Conservation (phyloP, 2,797 vertebrate species). For the Amblyopsis hoosieri region DNA sequence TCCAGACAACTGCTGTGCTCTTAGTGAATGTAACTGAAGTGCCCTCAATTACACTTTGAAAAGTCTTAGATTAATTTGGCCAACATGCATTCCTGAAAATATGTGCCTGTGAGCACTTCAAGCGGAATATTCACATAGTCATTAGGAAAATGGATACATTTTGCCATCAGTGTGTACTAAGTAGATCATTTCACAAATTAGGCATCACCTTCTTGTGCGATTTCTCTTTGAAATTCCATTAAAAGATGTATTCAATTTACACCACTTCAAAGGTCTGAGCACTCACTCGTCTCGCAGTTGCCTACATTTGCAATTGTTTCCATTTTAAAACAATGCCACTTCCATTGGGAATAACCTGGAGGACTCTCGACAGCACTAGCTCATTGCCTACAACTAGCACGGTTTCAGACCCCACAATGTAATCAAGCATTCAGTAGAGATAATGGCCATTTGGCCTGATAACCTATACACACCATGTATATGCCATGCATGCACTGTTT, state of each 20-base stretch:
- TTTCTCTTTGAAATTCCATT: conserved; percentile 66
- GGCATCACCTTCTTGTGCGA: conserved; percentile 51
- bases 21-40: conserved; percentile 63
- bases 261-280: conserved; percentile 49
- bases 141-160: conserved; percentile 63
- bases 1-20: conserved; percentile 29
- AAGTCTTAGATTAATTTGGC: conserved; percentile 49
- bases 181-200: conserved; percentile 62
- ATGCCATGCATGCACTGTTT: conserved; percentile 52
- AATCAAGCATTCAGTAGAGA: too few species aligned
- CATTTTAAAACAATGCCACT: conserved; percentile 53
- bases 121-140: conserved; percentile 51
- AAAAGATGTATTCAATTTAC: conserved; percentile 53
- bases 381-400: conserved; percentile 18
- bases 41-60: conserved; percentile 59
- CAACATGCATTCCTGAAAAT: conserved; percentile 47
- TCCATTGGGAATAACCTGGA: conserved; percentile 36
- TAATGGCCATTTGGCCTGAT: too few species aligned
- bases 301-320: conserved; percentile 40
- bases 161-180: conserved; percentile 63
- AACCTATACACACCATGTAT: conserved; percentile 8
- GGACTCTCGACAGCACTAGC: conserved; percentile 56
- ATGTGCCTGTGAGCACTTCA: conserved; percentile 43
- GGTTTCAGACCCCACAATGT: too few species aligned
- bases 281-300: conserved; percentile 26